These are phyloP conservation scores for Piaya cayana DNA, from an alignment of 2,113 vertebrate species.

Conservation along the genomic window DNA sequence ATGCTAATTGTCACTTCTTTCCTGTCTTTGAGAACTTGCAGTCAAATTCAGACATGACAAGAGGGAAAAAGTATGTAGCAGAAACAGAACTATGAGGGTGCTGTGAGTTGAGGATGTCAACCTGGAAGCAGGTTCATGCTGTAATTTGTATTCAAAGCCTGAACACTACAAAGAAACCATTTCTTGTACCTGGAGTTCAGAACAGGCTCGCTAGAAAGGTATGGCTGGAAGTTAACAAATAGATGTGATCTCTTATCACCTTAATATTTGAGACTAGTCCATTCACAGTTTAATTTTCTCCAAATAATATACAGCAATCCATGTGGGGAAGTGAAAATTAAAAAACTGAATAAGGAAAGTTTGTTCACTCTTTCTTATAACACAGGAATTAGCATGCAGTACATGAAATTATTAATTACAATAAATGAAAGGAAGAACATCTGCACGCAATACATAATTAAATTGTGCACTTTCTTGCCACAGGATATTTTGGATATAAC, in stretches of 20 bases:
- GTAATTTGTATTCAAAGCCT: slow-evolving; percentile 33
- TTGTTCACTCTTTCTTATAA: not conserved
- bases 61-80: not conserved
- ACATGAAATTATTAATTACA: not conserved
- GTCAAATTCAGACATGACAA: not conserved
- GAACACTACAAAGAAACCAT: not conserved
- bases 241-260: not conserved
- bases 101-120: not conserved
- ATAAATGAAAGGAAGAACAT: not conserved
- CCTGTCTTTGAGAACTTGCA: not conserved
- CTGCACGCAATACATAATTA: not conserved
- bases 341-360: not conserved
- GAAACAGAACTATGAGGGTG: not conserved
- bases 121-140: not conserved
- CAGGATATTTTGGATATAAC: not conserved
- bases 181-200: not conserved
- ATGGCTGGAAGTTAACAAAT: not conserved
- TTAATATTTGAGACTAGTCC: not conserved
- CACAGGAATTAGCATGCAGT: not conserved
- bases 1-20: not conserved
- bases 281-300: not conserved
- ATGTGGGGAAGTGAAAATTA: not conserved
- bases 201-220: not conserved
- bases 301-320: not conserved
- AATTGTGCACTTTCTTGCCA: not conserved